Conservation (phyloP, 1,140 invertebrate species). For the Drosophila nikananu region DNA sequence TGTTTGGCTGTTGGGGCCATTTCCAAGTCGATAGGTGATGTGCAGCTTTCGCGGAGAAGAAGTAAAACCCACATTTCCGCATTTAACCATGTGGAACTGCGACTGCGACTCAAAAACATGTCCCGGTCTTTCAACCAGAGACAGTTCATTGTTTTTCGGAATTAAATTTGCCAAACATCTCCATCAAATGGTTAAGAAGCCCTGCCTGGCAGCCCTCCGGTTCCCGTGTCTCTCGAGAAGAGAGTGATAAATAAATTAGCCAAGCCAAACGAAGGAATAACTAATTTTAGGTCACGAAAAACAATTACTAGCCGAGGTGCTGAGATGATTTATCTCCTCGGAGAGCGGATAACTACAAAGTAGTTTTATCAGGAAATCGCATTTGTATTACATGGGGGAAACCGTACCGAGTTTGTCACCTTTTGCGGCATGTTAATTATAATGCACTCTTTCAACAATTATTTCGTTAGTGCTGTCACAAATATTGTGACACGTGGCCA, state of each 20-base stretch:
- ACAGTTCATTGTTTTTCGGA: constrained; percentile 50
- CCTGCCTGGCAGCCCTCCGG: not conserved
- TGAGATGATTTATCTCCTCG: constrained; percentile 32
- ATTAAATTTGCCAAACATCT: constrained; percentile 53
- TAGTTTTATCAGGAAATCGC: constrained; percentile 37
- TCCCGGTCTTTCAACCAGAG: constrained; percentile 32
- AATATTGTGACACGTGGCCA: constrained; percentile 71
- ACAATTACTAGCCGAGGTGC: constrained; percentile 19
- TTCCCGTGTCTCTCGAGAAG: not conserved
- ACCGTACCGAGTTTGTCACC: constrained; percentile 16
- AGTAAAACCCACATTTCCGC: constrained; percentile 60
- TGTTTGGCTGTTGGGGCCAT: constrained; percentile 3
- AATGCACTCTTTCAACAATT: constrained; percentile 65
- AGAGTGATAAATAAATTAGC: constrained; percentile 39
- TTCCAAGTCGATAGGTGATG: constrained; percentile 43
- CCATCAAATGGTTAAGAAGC: constrained; percentile 20
- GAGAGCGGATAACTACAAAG: constrained; percentile 33
- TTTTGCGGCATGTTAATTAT: constrained; percentile 49
- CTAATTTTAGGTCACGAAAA: constrained; percentile 32
- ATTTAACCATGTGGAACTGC: constrained; percentile 65
- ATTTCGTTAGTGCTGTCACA: constrained; percentile 64
- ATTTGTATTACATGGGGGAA: constrained; percentile 28
- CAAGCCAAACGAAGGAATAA: constrained; percentile 11
- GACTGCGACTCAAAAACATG: constrained; percentile 51
- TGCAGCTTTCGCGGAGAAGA: constrained; percentile 41